These are phyloP conservation scores for Fistularia commersonii DNA, from an alignment of 2,797 vertebrate genomes.

Conservation along the genomic window DNA sequence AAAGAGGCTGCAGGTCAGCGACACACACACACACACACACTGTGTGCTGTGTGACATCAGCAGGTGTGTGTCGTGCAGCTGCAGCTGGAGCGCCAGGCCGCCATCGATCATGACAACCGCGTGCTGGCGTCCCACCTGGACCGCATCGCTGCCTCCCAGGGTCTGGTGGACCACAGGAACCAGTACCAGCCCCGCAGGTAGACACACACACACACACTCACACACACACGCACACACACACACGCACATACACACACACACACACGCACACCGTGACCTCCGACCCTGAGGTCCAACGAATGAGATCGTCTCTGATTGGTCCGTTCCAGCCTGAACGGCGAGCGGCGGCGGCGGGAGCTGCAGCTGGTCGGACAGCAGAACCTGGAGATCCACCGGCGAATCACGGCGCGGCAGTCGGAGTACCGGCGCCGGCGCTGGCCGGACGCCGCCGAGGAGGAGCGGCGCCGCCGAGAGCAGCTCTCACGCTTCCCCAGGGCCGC, in stretches of 20 bases:
- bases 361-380: conserved; percentile 67
- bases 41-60: background rate
- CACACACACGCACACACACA: no score
- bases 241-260: no score
- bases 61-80: conserved; percentile 46
- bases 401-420: conserved; percentile 65
- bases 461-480: conserved; percentile 53
- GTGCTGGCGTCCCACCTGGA: conserved; percentile 65
- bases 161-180: conserved; percentile 73
- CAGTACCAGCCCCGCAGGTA: conserved; percentile 68
- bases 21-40: conserved; percentile 6
- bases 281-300: no score
- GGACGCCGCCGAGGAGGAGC: conserved; percentile 65
- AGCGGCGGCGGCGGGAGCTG: conserved; percentile 60
- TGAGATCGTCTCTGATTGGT: background rate
- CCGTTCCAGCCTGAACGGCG: conserved; percentile 67
- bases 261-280: no score
- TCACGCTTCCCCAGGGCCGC: conserved; percentile 55
- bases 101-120: conserved; percentile 68
- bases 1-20: conserved; percentile 71
- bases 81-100: conserved; percentile 62
- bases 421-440: conserved; percentile 67
- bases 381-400: conserved; percentile 68
- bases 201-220: background rate
- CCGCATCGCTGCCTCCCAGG: conserved; percentile 64